Evolutionary conservation across 1,140 invertebrate species (phyloP).

Genomic region (Drosophila simulans): DNA sequence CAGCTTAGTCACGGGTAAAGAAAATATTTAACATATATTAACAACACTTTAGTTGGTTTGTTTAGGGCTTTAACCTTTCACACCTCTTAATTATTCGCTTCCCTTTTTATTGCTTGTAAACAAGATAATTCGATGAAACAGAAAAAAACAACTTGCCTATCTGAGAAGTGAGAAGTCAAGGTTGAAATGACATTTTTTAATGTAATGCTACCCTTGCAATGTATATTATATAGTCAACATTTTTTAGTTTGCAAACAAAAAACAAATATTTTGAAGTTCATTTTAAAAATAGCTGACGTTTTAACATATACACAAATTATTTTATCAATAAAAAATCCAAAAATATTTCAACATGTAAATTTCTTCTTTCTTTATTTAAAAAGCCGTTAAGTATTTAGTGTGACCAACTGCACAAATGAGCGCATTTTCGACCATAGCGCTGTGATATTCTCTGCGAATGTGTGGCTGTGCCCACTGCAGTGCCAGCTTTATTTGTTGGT

Average conservation of each 20-base stretch:
- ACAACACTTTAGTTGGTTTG: neutral
- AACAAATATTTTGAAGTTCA: too few relatives aligned
- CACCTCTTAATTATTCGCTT: neutral
- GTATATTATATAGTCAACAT: too few relatives aligned
- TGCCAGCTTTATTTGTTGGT: conserved; percentile 22
- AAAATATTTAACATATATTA: neutral
- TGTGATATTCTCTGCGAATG: neutral
- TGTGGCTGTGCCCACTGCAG: neutral
- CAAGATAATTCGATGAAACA: neutral
- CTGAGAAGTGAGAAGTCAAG: neutral
- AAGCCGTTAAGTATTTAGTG: neutral
- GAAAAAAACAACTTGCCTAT: neutral
- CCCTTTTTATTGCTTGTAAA: neutral
- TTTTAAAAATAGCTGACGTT: too few relatives aligned
- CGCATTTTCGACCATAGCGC: neutral
- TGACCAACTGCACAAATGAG: neutral
- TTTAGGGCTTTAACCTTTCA: neutral
- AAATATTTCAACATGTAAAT: neutral
- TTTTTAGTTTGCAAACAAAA: too few relatives aligned
- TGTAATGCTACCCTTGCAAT: too few relatives aligned
- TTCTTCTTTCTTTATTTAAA: neutral
- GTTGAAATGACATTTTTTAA: neutral
- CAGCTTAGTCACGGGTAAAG: neutral
- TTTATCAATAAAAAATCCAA: too few relatives aligned
- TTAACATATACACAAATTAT: too few relatives aligned